phyloP scores from a whole-genome alignment of 2,888 invertebrate genomes.

The Leucophenga maculata region DNA sequence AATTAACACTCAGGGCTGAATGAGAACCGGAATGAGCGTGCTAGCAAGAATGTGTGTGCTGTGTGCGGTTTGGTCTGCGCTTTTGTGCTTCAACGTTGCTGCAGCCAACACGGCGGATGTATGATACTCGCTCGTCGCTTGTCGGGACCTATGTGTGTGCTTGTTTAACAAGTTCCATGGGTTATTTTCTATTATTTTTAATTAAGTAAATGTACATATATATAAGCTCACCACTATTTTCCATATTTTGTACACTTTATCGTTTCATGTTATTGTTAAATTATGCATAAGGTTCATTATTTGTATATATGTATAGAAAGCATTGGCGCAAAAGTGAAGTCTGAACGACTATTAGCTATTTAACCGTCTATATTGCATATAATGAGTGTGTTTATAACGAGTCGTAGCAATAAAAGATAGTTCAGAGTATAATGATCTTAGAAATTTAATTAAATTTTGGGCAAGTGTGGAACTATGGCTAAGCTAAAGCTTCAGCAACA shows the following conservation, averaged over 20 bases:
- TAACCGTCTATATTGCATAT: too few species aligned
- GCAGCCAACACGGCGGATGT: constrained; percentile 45
- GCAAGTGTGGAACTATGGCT: too few species aligned
- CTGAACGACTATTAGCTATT: too few species aligned
- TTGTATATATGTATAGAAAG: too few species aligned
- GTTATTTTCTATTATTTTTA: constrained; percentile 35
- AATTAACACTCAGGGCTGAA: constrained; percentile 73
- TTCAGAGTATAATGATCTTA: too few species aligned
- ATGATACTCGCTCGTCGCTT: constrained; percentile 47
- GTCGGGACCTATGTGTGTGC: constrained; percentile 23
- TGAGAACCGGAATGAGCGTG: constrained; percentile 39
- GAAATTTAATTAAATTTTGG: too few species aligned
- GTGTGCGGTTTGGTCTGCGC: background rate
- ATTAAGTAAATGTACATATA: constrained; percentile 55
- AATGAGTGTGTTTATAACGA: too few species aligned
- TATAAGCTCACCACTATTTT: constrained; percentile 29
- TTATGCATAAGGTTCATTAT: too few species aligned
- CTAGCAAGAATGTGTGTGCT: background rate
- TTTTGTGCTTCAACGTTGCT: background rate
- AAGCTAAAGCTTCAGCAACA: too few species aligned
- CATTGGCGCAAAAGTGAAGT: too few species aligned
- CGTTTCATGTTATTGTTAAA: constrained; percentile 1
- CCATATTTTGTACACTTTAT: constrained; percentile 26
- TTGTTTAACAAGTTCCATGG: constrained; percentile 21
- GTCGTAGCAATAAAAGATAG: too few species aligned